Conservation (phyloP, 1,140 invertebrate species). For the Choristoneura fumiferana region DNA sequence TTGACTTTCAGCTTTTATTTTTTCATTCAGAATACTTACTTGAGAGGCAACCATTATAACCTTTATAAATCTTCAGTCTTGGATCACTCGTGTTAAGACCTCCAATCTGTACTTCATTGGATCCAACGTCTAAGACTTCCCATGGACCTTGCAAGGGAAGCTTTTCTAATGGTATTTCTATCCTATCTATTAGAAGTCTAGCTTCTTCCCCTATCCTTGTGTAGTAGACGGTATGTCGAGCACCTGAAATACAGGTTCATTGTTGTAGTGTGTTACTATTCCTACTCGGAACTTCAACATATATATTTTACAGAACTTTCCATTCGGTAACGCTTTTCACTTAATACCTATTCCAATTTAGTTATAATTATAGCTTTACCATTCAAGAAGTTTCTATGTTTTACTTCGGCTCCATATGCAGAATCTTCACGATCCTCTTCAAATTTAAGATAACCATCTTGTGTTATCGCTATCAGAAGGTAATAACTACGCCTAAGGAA, state of each 20-base stretch:
- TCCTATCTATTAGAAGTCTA: slow-evolving; percentile 86
- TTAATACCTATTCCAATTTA: too few species aligned
- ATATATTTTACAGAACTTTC: too few species aligned
- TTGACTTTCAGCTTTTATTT: background rate
- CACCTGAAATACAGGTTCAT: slow-evolving; percentile 76
- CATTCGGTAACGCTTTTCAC: too few species aligned
- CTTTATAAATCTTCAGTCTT: slow-evolving; percentile 88
- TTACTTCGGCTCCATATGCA: slow-evolving; percentile 84
- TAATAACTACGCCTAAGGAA: slow-evolving; percentile 88
- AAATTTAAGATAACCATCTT: slow-evolving; percentile 89
- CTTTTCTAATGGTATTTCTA: slow-evolving; percentile 83
- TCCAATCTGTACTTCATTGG: slow-evolving; percentile 91
- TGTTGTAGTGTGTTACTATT: too few species aligned
- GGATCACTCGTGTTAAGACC: slow-evolving; percentile 90
- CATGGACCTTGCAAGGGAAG: slow-evolving; percentile 83
- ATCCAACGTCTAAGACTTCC: slow-evolving; percentile 81
- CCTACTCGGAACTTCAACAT: too few species aligned
- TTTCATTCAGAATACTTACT: slow-evolving; percentile 81
- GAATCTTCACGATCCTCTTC: slow-evolving; percentile 90
- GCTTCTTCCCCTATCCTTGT: slow-evolving; percentile 85
- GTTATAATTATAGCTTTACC: slow-evolving; percentile 47
- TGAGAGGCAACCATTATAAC: slow-evolving; percentile 93
- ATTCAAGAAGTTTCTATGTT: slow-evolving; percentile 89
- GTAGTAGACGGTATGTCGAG: slow-evolving; percentile 92
- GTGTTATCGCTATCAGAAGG: slow-evolving; percentile 87